Base-by-base conservation (phyloP, 2,797 vertebrate species). In the Acrocephalus scirpaceus region DNA sequence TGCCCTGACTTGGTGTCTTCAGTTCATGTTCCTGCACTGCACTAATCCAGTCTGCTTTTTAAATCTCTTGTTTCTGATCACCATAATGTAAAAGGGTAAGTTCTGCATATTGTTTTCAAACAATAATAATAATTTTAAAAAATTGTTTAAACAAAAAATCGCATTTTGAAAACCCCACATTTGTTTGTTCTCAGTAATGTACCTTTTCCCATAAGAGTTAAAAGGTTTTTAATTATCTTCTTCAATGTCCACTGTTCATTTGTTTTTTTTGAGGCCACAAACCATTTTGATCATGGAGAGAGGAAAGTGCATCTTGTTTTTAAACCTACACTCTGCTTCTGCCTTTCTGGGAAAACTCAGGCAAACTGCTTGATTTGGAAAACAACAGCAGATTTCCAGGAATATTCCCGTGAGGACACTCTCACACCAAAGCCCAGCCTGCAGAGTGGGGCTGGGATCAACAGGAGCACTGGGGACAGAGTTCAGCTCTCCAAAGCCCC, bases 351-450 rank as follows among this genome's bases (percentile, higher is more conserved):
- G 86, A 94, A 92, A 60, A 22, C 42, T 50, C 53, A 67, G 76
- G 57, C 73, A 64, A 74, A 42, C 77, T 74, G 45, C 25, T 30
- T 66, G 3, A 47, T 83, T 90, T 64, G 45, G 84, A 67, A 75
- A 89, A 75, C 70, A 74, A 13, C 48, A 60, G 50, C 57, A 88
- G 48, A 44, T 78, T 93, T 92, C 73, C 77, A 72, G 89, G 77
- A 93, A 91, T 38, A 29, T 45, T 77, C 10, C 66, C 18, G 61
- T 42, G 50, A 34, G 61, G 17, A 34, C 61, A 9, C 5, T 27
- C 36, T 58, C 30, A 36, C n/a, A 51, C 3, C 18, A 9, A 47
- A 56, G 53, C 30, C 5, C 32, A 18, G 30, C 5, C 48, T 45
- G 66, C 21, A 54, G 62, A 16, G 45, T 21, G 44, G 20, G 75